Base-by-base conservation (phyloP, 2,888 invertebrate species). In the Acleris cristana region DNA sequence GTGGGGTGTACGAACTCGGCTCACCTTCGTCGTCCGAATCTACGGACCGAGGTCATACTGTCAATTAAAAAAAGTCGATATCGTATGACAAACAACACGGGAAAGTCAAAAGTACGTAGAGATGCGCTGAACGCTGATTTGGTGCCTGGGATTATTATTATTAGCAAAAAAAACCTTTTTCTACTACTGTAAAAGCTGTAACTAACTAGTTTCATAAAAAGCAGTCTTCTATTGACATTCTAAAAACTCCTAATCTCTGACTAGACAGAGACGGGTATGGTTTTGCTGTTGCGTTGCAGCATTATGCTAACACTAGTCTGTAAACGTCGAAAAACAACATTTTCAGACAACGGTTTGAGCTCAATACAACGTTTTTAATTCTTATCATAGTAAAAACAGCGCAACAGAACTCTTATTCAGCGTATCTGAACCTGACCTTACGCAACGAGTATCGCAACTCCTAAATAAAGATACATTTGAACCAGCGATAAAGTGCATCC, bases 401-500 rank as follows among this genome's bases (percentile, higher is more conserved):
- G 16, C 48, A 48, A 48, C 48, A 48, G 48, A n/a, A 48, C 18
- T 2, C 18, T 48, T n/a, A 48, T 48, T 48, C n/a, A 48, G 19
- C 19, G 18, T 51, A 51, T 34, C 18, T 52, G 63, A 63, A 26
- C 67, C 63, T 67, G 67, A 67, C 67, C 67, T 63, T 53, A 48
- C 67, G 26, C 67, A 67, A 67, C 48, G 58, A 26, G 23, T 26
- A 58, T 26, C 58, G 48, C 57, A 19, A 19, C 63, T 48, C 57
- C 62, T 54, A 63, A 67, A 67, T 67, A 63, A 67, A 67, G 62
- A 63, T 34, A 21, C 45, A 58, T 48, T 58, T 21, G 59, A 49
- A 51, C 10, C 53, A 23, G 61, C 23, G 63, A 67, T 67, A 67
- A 58, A 63, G 34, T 63, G 67, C 67, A 67, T 67, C 67, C 67